Evolutionary conservation across 2,113 vertebrate genomes (phyloP).

Genomic region (Orcinus orca): DNA sequence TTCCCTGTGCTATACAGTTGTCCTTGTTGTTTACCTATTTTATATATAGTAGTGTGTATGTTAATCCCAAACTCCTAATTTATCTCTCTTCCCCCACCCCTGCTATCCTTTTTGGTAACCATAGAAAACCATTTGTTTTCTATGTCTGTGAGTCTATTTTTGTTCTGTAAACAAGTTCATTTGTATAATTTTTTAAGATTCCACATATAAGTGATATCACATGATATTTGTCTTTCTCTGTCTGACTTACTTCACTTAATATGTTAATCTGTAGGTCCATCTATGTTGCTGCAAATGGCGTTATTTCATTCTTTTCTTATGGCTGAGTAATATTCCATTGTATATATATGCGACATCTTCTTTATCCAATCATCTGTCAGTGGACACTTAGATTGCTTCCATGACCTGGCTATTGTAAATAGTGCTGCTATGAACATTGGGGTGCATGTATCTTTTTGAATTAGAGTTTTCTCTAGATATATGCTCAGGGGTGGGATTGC

Average conservation of each 20-base stretch:
- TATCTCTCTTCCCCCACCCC: neutral
- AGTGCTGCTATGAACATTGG: neutral
- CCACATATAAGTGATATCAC: neutral
- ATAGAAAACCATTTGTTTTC: neutral
- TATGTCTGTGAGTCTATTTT: neutral
- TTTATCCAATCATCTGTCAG: neutral
- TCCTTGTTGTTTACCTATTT: neutral
- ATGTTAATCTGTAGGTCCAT: neutral
- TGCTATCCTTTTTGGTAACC: neutral
- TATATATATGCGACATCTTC: neutral
- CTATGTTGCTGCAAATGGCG: neutral
- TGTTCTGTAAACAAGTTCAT: neutral
- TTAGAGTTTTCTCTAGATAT: neutral
- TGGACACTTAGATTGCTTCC: neutral
- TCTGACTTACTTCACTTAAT: neutral
- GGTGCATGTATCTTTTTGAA: neutral
- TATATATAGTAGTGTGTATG: neutral
- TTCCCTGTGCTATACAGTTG: neutral
- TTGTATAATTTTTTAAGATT: neutral
- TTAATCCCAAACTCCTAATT: neutral
- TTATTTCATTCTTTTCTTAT: neutral
- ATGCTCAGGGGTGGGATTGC: neutral
- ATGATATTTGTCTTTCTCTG: neutral
- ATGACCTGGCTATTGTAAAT: neutral
- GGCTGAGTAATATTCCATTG: neutral